Conservation (phyloP, 2,113 vertebrate species). For the Copsychus sechellarum region DNA sequence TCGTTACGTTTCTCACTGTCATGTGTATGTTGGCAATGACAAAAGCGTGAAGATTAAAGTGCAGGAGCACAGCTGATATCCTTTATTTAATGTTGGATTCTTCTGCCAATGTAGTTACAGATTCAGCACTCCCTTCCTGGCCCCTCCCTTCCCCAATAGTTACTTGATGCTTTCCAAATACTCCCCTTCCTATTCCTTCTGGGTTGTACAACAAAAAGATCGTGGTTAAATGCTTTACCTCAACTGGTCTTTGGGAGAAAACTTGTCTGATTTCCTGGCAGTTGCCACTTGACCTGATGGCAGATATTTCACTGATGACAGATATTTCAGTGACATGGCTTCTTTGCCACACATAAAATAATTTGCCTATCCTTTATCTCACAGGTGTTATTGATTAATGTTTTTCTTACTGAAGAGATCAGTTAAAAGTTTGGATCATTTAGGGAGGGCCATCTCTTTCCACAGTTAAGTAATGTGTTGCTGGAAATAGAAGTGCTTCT, state of each 20-base stretch:
- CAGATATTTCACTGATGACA: background rate
- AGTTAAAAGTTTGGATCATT: background rate
- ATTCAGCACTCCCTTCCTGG: background rate
- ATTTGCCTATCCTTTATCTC: background rate
- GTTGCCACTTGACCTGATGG: background rate
- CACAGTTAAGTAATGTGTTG: background rate
- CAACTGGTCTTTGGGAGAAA: background rate
- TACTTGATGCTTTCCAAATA: background rate
- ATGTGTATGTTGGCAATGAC: background rate
- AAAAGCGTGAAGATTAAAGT: background rate
- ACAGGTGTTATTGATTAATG: background rate
- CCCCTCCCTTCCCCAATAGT: background rate
- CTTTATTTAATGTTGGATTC: background rate
- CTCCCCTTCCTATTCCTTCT: background rate
- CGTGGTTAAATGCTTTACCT: background rate
- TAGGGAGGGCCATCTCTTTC: background rate
- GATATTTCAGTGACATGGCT: background rate
- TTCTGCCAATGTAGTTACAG: background rate
- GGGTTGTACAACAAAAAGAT: background rate
- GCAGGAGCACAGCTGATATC: background rate
- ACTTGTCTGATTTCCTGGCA: background rate
- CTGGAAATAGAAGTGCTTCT: background rate
- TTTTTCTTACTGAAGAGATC: background rate
- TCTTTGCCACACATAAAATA: background rate
- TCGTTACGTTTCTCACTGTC: background rate